phyloP scores from a whole-genome alignment of 2,113 vertebrate genomes.

The Crotalus horridus region DNA sequence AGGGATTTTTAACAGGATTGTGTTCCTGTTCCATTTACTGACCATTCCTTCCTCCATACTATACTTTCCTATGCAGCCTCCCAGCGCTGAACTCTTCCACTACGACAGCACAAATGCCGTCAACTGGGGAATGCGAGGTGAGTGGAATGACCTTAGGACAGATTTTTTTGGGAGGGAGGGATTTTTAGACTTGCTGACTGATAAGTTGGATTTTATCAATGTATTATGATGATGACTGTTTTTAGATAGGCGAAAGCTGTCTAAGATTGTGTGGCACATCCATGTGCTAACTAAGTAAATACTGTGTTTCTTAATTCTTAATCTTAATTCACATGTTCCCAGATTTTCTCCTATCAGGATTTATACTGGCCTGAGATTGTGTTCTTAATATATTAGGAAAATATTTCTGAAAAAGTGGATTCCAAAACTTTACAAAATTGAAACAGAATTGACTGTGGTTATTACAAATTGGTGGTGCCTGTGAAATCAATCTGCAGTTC shows the following conservation, averaged over 20 bases:
- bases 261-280: background rate
- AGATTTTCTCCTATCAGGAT: background rate
- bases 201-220: background rate
- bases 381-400: background rate
- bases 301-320: too few species aligned
- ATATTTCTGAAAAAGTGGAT: background rate
- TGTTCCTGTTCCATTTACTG: background rate
- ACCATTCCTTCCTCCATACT: background rate
- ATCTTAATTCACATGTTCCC: background rate
- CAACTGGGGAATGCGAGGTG: constrained; percentile 96
- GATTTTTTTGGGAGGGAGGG: background rate
- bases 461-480: background rate
- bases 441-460: background rate
- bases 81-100: constrained; percentile 91
- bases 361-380: background rate
- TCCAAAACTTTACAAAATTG: background rate
- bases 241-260: background rate
- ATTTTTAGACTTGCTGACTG: background rate
- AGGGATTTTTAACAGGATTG: accelerated
- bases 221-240: background rate
- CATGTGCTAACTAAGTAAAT: background rate
- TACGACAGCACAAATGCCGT: constrained; percentile 89
- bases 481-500: background rate
- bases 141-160: background rate
- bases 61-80: constrained; percentile 64